phyloP scores from a whole-genome alignment of 2,888 invertebrate genomes.

The Cephalotes varians region DNA sequence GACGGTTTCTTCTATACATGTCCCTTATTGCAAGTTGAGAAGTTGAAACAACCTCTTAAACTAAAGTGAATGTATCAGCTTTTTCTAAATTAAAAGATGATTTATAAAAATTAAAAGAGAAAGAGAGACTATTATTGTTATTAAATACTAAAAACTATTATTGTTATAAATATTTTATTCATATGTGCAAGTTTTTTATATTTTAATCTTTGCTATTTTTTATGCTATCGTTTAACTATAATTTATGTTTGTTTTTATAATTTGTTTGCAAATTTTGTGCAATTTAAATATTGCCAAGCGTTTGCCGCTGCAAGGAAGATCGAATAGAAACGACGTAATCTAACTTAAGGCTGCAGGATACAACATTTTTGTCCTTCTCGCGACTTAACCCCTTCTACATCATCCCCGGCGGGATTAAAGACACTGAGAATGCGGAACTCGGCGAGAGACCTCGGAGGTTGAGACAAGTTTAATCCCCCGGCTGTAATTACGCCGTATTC shows the following conservation, averaged over 20 bases:
- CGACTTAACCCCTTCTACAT: conserved; percentile 41
- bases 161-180: not conserved
- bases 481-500: conserved; percentile 64
- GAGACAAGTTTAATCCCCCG: conserved; percentile 60
- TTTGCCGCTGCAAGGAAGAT: conserved; percentile 1
- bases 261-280: not conserved
- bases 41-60: conserved; percentile 14
- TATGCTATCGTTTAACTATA: not conserved
- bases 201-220: not conserved
- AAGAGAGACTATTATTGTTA: not conserved
- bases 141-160: not conserved
- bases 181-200: not conserved
- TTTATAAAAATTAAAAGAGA: not conserved
- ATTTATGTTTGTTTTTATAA: not conserved
- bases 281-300: conserved; percentile 30
- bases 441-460: conserved; percentile 18
- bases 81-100: no score
- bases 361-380: conserved; percentile 45
- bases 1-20: conserved; percentile 16
- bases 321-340: conserved; percentile 55
- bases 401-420: conserved; percentile 58
- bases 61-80: conserved; percentile 7
- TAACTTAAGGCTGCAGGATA: conserved; percentile 48
- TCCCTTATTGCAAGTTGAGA: conserved; percentile 11
- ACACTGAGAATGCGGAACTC: conserved; percentile 51